Percentiles rank a stretch among this genome's conserved stretches.
These are phyloP conservation scores for Pomacea maculata DNA, from an alignment of 1,140 invertebrate genomes.

Conservation along the genomic window DNA sequence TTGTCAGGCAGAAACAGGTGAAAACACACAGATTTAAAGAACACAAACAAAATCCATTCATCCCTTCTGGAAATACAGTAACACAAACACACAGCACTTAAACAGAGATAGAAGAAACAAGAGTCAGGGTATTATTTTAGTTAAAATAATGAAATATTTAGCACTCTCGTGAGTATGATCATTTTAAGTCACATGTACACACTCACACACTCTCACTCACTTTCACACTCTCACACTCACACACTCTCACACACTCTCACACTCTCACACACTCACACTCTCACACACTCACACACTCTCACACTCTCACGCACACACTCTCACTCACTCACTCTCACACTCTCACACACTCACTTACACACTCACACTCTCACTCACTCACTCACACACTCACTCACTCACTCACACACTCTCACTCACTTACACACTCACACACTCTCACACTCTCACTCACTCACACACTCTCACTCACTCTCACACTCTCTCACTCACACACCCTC, in stretches of 20 bases:
- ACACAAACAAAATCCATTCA: too few relatives aligned
- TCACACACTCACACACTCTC: constrained; percentile 1
- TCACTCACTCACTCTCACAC: background rate
- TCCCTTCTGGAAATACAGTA: too few relatives aligned
- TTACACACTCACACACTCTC: constrained; percentile 3
- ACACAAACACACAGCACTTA: too few relatives aligned
- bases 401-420: constrained; percentile 8
- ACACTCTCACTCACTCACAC: constrained; percentile 6
- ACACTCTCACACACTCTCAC: constrained; percentile 14
- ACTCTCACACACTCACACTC: constrained; percentile 4
- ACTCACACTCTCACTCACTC: background rate
- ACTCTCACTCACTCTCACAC: background rate
- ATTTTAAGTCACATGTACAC: too few relatives aligned
- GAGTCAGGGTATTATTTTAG: too few relatives aligned
- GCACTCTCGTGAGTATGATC: too few relatives aligned
- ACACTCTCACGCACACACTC: constrained; percentile 5
- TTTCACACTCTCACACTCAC: constrained; percentile 10
- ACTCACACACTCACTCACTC: background rate
- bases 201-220: background rate
- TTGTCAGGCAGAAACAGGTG: too few relatives aligned
- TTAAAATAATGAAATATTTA: too few relatives aligned
- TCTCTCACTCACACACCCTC: background rate
- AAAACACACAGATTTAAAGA: too few relatives aligned
- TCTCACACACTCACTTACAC: background rate
- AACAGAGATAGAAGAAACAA: too few relatives aligned